Evolutionary conservation across 2,888 invertebrate species (phyloP).

Genomic region (Ptychoptera contaminata): DNA sequence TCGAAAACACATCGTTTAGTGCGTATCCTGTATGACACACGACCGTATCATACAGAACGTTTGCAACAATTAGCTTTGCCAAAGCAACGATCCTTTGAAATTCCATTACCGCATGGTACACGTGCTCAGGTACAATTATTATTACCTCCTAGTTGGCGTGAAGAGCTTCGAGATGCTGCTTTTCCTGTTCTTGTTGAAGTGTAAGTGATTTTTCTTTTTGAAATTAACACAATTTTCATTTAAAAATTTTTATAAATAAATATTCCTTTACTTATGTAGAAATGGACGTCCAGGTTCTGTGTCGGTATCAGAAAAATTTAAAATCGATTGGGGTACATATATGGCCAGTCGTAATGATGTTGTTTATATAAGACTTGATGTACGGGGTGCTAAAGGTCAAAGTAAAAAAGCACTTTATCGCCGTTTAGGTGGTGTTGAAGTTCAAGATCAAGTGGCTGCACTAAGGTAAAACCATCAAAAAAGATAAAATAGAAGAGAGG

Average conservation of each 20-base stretch:
- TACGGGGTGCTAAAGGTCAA: conserved; percentile 67
- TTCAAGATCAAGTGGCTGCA: conserved; percentile 81
- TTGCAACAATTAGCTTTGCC: conserved; percentile 70
- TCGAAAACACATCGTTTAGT: conserved; percentile 60
- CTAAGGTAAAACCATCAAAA: conserved; percentile 49
- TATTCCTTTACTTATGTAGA: too few relatives aligned
- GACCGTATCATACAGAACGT: conserved; percentile 45
- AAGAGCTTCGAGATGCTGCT: conserved; percentile 70
- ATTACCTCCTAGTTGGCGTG: conserved; percentile 77
- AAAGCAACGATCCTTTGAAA: conserved; percentile 64
- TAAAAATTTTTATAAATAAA: too few relatives aligned
- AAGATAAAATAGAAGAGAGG: neutral
- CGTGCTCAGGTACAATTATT: conserved; percentile 76
- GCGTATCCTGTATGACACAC: conserved; percentile 60
- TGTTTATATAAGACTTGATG: conserved; percentile 81
- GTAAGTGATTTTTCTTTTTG: conserved; percentile 33
- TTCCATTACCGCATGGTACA: conserved; percentile 70
- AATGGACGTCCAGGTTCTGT: conserved; percentile 88
- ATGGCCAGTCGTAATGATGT: conserved; percentile 83
- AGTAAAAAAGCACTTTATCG: conserved; percentile 69
- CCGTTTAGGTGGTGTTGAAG: conserved; percentile 75
- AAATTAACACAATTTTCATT: neutral
- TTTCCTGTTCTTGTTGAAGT: conserved; percentile 81
- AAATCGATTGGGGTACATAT: conserved; percentile 82
- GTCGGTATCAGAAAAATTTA: conserved; percentile 74